Evolutionary conservation across 2,113 vertebrate genomes (phyloP).

Genomic region (Genyomyrus donnyi): DNA sequence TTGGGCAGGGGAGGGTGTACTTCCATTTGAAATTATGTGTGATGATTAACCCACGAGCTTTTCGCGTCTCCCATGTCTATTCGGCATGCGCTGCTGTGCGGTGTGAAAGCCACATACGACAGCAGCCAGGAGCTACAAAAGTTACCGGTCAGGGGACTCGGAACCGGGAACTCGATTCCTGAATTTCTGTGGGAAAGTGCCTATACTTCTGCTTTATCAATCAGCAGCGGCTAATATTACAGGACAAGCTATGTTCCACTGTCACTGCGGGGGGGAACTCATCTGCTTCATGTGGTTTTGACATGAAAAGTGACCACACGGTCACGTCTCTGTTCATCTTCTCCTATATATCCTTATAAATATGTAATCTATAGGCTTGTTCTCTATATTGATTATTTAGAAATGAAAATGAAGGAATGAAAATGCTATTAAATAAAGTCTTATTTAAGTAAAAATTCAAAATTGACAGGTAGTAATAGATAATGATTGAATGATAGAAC

Average conservation of each 20-base stretch:
- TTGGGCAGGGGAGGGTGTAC: too few species aligned
- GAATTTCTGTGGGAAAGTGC: too few species aligned
- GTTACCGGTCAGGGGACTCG: too few species aligned
- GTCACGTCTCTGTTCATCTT: background rate
- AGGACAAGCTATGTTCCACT: background rate
- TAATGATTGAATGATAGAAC: background rate
- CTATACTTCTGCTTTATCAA: background rate
- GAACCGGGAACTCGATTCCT: too few species aligned
- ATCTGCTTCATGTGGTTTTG: background rate
- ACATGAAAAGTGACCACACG: background rate
- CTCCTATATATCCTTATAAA: background rate
- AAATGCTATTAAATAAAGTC: background rate
- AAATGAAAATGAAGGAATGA: background rate
- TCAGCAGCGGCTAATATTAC: background rate
- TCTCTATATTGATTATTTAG: background rate
- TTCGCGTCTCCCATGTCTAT: background rate
- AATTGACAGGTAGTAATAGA: background rate
- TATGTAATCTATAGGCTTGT: background rate
- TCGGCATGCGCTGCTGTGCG: background rate
- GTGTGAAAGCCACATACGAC: too few species aligned
- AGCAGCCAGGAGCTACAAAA: too few species aligned
- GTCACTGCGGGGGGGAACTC: background rate
- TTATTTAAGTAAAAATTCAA: background rate
- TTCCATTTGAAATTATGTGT: background rate
- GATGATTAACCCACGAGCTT: background rate